Evolutionary conservation across 2,888 invertebrate genomes (phyloP), one percentile per base, ranked within the genome.

Genomic region (Himalopsyche tibetana): DNA sequence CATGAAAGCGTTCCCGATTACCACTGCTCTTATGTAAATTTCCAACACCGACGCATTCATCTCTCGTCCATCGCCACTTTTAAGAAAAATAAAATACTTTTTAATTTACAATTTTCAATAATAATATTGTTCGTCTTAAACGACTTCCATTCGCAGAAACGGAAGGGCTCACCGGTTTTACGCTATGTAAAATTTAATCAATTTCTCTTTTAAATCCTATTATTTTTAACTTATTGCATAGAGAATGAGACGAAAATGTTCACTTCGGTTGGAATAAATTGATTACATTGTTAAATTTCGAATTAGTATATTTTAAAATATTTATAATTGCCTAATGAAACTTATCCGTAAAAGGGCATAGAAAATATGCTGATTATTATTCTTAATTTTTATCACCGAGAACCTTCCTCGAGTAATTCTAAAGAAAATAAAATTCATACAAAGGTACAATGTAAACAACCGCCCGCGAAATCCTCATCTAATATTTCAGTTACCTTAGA

Each of bases 361-460:
- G 63, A 28, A 63, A 63, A 19, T 63, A 63, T 63, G 63, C 63
- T 63, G 63, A 63, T 63, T 19, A 63, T 63, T 63, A 63, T 63
- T 28, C 28, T 28, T 63, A 63, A 19, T 63, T 63, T 63, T 63
- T 19, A 63, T 63, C 63, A 63, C 63, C 63, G 63, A 63, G 63
- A 63, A 63, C 63, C 51, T 51, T 51, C 51, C 51, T 63, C 63
- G 28, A 63, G 28, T 63, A 63, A 63, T 19, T 63, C 63, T 19
- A 63, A 19, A 63, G 63, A 63, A 63, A 63, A 63, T 63, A 63
- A 63, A 63, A 63, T 63, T 63, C 19, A 63, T 63, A 63, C 63
- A 63, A 63, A 63, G 63, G 63, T 63, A 63, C 63, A 63, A 63
- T 63, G 63, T 63, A 63, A 63, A 63, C 63, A 63, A 63, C 63